Base-by-base conservation (phyloP, 2,797 vertebrate species). In the Allobates femoralis region DNA sequence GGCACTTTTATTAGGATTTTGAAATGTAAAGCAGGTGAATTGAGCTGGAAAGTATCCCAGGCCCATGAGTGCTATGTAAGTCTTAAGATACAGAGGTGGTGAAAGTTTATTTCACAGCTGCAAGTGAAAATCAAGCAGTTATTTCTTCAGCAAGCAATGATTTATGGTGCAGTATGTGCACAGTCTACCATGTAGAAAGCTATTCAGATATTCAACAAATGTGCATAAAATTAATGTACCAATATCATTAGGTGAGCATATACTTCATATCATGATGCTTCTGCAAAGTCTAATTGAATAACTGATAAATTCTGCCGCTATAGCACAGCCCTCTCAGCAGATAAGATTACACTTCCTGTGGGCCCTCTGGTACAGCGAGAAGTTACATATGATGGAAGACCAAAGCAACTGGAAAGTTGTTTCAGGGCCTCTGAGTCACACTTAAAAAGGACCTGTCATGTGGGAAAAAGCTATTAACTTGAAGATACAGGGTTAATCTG, bases 21-120 rank as follows among this genome's bases (percentile, higher is more conserved):
- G 90, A 90, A 91, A 92, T 90, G 88, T 90, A 91, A 92, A 93
- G 88, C 89, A 90, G 87, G 89, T 90, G 89, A 90, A 89, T 89
- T 84, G 73, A 83, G 77, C 89, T 91, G 89, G 87, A 92, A 90
- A 87, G 79, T 32, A 77, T 88, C 91, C 92, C 3, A 0, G 69
- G 84, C 82, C 86, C 0, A 85, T 85, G 87, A 82, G 85, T 86
- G 87, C 75, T 89, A 89, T 87, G 86, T 67, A 64, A 88, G 81
- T 90, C 89, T 87, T 87, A 90, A 88, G 90, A 89, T 89, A 79
- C 88, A 87, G 91, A 93, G 79, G 84, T 87, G 86, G 91, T 90
- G 90, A 90, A 90, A 84, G 87, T 88, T 85, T 87, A 91, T 89
- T 92, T 77, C 75, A 79, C 88, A 90, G 90, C 88, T 89, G 84